Conservation (phyloP, 2,888 invertebrate species). For the Atethmia centrago region DNA sequence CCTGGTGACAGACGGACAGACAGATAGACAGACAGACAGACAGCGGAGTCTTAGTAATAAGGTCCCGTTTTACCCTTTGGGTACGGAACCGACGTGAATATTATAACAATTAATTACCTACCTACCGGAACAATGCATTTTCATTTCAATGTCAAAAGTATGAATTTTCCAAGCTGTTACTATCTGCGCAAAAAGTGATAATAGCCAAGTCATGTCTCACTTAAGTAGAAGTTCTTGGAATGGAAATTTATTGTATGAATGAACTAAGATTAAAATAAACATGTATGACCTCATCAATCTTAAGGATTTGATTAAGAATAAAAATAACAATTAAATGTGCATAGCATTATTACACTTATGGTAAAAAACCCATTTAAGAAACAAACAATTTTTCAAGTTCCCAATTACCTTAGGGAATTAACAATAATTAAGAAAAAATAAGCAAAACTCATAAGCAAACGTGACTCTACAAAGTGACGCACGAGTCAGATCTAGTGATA, state of each 20-base stretch:
- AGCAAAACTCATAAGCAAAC: constrained; percentile 5
- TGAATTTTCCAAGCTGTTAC: not conserved
- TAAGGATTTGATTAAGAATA: not conserved
- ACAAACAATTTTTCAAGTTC: not conserved
- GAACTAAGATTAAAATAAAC: constrained; percentile 2
- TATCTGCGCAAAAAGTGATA: not conserved
- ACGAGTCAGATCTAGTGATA: constrained; percentile 16
- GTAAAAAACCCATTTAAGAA: not conserved
- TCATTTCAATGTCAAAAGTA: not conserved
- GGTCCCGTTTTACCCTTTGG: no score
- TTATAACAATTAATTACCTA: not conserved
- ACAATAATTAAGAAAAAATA: constrained; percentile 13
- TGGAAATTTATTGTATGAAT: constrained; percentile 18
- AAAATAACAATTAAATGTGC: constrained; percentile 8
- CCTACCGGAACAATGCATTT: constrained; percentile 2
- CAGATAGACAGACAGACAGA: no score
- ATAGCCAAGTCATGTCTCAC: not conserved
- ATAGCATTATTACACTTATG: not conserved
- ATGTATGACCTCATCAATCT: constrained; percentile 10
- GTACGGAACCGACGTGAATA: not conserved
- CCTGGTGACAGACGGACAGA: no score
- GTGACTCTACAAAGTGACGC: constrained; percentile 19
- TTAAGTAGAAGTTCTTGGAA: constrained; percentile 1
- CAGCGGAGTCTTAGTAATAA: no score
- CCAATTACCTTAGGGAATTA: not conserved